Evolutionary conservation across 2,113 vertebrate species (phyloP), one percentile per base, ranked within the genome.

Genomic region (Mastomys natalensis): DNA sequence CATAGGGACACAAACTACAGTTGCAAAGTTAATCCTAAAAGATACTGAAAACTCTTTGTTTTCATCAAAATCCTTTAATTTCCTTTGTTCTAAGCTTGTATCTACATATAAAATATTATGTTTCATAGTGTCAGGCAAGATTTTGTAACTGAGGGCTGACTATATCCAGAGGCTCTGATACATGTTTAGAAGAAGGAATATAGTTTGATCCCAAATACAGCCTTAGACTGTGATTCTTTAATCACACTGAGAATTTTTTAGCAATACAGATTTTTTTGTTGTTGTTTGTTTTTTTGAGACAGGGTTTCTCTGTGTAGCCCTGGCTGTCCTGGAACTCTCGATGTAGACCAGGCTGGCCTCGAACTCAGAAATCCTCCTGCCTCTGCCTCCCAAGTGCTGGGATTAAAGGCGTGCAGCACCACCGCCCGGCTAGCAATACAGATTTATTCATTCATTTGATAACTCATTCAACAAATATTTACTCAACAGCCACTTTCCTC

Each of bases 21-120:
- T 95, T 96, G 95, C 94, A 89, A 93, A 94, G 19, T 58, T 94
- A 92, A 0, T 89, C 95, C 66, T 55, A 64, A 76, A 94, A 92
- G 48, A 94, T 21, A 93, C 62, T 48, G 51, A 93, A 97, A 95
- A 95, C 73, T 73, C 53, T 96, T 91, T 58, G n/a, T 81, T 91
- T 92, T 89, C 68, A 95, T 62, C 17, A 24, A 95, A 89, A 87
- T 81, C 89, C 55, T 40, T 2, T 91, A 95, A 96, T 74, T 97
- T 87, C 95, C 77, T 95, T 90, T 34, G 77, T 37, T 85, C 81
- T 95, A 55, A 1, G 64, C 19, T 68, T 73, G 86, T 97, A 90
- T 76, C 24, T 60, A 70, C 37, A 93, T 92, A 91, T 76, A 2
- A 87, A 95, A 95, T 76, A 76, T 78, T 81, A 72, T n/a, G 60